Base-by-base conservation (phyloP, 2,888 invertebrate species). In the Agonopterix subpropinquella region DNA sequence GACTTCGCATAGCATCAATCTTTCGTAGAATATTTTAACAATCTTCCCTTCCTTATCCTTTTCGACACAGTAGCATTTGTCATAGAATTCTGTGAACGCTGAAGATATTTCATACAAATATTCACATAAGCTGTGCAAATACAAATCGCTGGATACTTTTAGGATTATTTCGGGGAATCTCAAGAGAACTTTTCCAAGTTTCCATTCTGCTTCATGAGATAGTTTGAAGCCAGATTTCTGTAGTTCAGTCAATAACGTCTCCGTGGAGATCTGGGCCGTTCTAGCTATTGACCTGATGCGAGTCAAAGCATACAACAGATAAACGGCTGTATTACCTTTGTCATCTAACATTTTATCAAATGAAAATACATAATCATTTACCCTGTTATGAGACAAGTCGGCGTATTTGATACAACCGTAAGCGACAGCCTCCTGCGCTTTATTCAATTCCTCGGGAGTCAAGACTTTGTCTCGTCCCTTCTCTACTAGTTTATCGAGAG, bases 331-430 rank as follows among this genome's bases (percentile, higher is more conserved):
- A 76, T 99, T 99, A 8, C 99, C 99, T 74, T 96, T 95, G 76
- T 99, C 99, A 70, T 99, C 98, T 56, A 99, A 89, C 99, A 99
- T 99, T 90, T 97, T 97, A 71, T 99, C 98, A 81, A 98, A 99
- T 1, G 98, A 98, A 84, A 99, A 99, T 1, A 99, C 92, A 73
- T 99, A 99, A 72, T 99, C 99, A 73, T 96, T 95, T 50, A 92
- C 92, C 53, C 98, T 91, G 76, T 98, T 98, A 69, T 98, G 98
- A 10, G 95, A 95, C 45, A 99, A 90, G 89, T 99, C 99, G 4
- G 99, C 95, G 79, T 99, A 99, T 77, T 98, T 99, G 50, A 99
- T 98, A 73, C 99, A 99, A 4, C 99, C 98, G 77, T 98, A 99
- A 0, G 99, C 99, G 0, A 99, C 92, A 0, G 98, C 94, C 84